Conservation (phyloP, 2,797 vertebrate species). For the Crenichthys baileyi region DNA sequence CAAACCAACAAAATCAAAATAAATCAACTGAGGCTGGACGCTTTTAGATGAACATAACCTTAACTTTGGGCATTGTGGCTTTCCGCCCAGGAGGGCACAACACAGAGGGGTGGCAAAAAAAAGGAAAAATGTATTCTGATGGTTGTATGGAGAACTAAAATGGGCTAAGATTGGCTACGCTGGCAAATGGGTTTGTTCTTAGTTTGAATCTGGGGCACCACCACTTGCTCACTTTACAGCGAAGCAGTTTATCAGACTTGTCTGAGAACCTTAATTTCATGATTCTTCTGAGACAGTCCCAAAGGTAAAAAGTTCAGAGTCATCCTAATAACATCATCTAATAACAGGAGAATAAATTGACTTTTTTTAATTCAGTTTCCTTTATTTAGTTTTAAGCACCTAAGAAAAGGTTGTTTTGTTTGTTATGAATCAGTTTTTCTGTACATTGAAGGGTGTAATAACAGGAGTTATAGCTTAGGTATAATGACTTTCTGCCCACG, state of each 20-base stretch:
- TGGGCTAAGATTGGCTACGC: not conserved
- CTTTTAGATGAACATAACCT: not conserved
- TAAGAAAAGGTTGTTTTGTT: not conserved
- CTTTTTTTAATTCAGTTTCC: not conserved
- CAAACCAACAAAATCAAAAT: slow-evolving; percentile 1
- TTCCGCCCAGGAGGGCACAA: not conserved
- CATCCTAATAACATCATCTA: not conserved
- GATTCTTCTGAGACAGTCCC: not conserved
- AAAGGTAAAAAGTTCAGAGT: not conserved
- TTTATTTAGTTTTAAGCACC: not conserved
- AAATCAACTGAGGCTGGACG: not conserved
- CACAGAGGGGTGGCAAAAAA: not conserved
- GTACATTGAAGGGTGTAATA: not conserved
- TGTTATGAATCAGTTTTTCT: not conserved
- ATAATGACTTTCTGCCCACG: not conserved
- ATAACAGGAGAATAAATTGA: not conserved
- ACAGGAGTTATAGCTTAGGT: not conserved
- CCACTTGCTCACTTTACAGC: not conserved
- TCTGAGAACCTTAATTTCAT: not conserved
- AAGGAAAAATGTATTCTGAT: not conserved
- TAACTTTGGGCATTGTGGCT: not conserved
- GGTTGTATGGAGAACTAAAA: not conserved
- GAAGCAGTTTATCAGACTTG: not conserved
- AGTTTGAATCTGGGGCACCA: not conserved
- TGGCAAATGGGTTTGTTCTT: not conserved